Evolutionary conservation across 2,888 invertebrate species (phyloP).

Genomic region (Andrena fulva): DNA sequence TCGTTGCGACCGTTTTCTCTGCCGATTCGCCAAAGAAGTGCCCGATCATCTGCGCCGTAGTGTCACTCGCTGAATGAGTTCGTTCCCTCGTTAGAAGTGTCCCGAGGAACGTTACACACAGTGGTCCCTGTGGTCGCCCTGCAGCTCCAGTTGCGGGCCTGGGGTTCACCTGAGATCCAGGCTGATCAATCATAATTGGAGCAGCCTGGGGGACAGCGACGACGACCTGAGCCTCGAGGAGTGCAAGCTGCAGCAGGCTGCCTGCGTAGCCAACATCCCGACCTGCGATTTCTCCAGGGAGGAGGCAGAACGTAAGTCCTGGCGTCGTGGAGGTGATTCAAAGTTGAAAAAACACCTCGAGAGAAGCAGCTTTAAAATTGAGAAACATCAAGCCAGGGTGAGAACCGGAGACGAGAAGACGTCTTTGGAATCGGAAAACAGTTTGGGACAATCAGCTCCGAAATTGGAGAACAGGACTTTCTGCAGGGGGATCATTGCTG

Average conservation of each 20-base stretch:
- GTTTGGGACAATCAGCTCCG: no score
- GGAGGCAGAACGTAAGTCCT: conserved; percentile 75
- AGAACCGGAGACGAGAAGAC: no score
- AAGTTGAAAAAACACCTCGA: no score
- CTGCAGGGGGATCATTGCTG: no score
- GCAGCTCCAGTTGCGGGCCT: conserved; percentile 94
- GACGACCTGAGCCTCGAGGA: conserved; percentile 73
- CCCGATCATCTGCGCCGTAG: no score
- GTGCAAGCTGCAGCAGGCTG: conserved; percentile 76
- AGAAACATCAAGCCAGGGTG: no score
- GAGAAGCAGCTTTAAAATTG: no score
- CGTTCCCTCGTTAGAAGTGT: conserved; percentile 77
- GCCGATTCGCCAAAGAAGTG: no score
- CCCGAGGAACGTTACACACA: conserved; percentile 85
- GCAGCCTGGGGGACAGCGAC: conserved; percentile 52
- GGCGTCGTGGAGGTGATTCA: neutral
- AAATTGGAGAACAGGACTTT: no score
- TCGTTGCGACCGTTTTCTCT: no score
- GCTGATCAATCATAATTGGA: conserved; percentile 81
- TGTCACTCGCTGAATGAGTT: neutral
- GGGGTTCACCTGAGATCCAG: conserved; percentile 90
- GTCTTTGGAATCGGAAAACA: no score
- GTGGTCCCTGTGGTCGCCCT: conserved; percentile 97
- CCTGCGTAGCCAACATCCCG: conserved; percentile 77
- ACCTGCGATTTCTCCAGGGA: conserved; percentile 79